Conservation (phyloP, 1,140 invertebrate species). For the Ladona fulva region DNA sequence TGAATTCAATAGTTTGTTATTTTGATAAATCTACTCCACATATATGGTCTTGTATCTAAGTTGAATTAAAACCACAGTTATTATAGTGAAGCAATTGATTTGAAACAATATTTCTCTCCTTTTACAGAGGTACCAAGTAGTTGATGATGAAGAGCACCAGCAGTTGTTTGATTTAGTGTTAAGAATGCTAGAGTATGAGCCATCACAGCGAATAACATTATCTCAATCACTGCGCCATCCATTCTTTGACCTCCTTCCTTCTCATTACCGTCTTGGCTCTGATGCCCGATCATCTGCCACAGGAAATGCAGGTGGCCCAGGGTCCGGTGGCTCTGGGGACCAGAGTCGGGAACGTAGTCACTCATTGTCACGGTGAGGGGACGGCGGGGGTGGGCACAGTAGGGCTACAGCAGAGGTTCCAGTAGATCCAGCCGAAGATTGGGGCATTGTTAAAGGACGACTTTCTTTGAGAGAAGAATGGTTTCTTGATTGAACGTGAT, state of each 20-base stretch:
- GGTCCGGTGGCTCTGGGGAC: constrained; percentile 31
- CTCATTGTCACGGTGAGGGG: constrained; percentile 48
- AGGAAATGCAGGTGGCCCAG: constrained; percentile 25
- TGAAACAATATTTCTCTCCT: background rate
- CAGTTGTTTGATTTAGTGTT: constrained; percentile 90
- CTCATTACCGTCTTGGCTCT: constrained; percentile 54
- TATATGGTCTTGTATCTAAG: too few relatives aligned
- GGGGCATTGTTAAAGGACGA: background rate
- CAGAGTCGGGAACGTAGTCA: constrained; percentile 47
- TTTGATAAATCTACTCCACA: too few relatives aligned
- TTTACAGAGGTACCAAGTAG: constrained; percentile 80
- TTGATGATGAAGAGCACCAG: constrained; percentile 81
- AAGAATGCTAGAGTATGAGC: constrained; percentile 96
- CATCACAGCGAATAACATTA: constrained; percentile 77
- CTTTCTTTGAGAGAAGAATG: background rate
- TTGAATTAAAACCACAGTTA: too few relatives aligned
- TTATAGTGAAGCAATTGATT: too few relatives aligned
- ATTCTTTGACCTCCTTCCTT: constrained; percentile 81
- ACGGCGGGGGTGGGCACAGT: constrained; percentile 7
- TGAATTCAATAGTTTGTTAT: too few relatives aligned
- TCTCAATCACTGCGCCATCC: constrained; percentile 83
- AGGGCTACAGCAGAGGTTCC: background rate
- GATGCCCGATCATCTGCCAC: constrained; percentile 32
- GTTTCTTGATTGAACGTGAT: background rate
- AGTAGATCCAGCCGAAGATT: background rate